Percentiles rank a stretch among this genome's conserved stretches.
Evolutionary conservation across 2,888 invertebrate species (phyloP).

Genomic region (Bellardia pandia): DNA sequence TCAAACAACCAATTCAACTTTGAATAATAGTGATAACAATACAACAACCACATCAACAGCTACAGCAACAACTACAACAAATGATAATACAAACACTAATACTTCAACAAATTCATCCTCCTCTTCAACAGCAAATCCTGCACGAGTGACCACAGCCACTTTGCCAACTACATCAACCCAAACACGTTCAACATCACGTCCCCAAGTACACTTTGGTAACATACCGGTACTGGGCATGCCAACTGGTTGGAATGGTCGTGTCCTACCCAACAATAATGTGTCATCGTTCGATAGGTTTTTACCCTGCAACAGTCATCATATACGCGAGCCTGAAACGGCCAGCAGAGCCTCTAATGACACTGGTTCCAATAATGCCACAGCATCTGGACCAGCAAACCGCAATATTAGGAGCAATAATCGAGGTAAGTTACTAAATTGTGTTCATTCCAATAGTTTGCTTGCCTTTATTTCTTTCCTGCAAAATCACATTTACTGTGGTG

Average conservation of each 20-base stretch:
- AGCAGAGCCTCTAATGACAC: conserved; percentile 68
- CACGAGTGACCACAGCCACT: conserved; percentile 87
- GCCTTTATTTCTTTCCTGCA: not conserved
- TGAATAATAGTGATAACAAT: conserved; percentile 84
- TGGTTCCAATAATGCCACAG: conserved; percentile 67
- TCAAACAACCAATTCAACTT: conserved; percentile 81
- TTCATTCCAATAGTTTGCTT: not conserved
- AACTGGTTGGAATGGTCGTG: conserved; percentile 82
- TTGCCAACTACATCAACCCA: conserved; percentile 90
- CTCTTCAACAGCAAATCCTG: conserved; percentile 80
- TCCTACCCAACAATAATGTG: conserved; percentile 82
- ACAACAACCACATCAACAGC: conserved; percentile 44
- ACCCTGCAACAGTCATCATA: conserved; percentile 90
- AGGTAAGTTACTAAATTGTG: conserved; percentile 59
- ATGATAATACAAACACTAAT: conserved; percentile 71
- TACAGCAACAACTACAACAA: conserved; percentile 70
- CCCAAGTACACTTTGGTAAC: conserved; percentile 88
- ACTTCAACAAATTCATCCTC: conserved; percentile 75
- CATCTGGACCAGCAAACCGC: conserved; percentile 20
- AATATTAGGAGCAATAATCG: conserved; percentile 18
- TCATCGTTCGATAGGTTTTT: conserved; percentile 86
- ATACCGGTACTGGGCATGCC: conserved; percentile 85
- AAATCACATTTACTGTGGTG: conserved; percentile 31
- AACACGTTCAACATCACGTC: conserved; percentile 88
- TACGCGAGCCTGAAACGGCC: conserved; percentile 82